Percentiles rank a stretch among this genome's conserved stretches.
Evolutionary conservation across 1,140 invertebrate species (phyloP).

Genomic region (Lithobius niger): DNA sequence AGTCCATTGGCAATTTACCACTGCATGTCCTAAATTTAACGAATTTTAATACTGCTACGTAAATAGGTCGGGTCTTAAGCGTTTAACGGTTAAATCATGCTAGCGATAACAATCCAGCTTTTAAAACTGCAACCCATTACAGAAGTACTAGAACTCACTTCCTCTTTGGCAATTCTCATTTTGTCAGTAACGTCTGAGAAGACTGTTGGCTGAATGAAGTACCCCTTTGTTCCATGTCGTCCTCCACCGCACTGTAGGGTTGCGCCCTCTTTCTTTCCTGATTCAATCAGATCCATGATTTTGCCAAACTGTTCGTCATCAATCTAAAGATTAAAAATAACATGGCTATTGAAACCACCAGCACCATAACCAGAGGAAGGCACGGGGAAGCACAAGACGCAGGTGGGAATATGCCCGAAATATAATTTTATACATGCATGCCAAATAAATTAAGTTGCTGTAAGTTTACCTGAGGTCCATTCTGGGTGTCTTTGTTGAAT

Average conservation of each 20-base stretch:
- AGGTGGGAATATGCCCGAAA: too few species aligned
- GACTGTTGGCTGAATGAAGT: constrained; percentile 77
- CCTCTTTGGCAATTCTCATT: constrained; percentile 75
- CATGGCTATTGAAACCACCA: too few species aligned
- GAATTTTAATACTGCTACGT: too few species aligned
- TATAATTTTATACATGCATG: too few species aligned
- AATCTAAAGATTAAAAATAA: constrained; percentile 37
- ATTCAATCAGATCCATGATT: constrained; percentile 56
- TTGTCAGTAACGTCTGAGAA: constrained; percentile 70
- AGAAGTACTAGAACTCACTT: constrained; percentile 32
- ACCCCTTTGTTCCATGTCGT: constrained; percentile 53
- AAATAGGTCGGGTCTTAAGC: too few species aligned
- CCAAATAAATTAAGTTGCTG: too few species aligned
- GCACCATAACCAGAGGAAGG: too few species aligned
- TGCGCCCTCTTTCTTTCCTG: constrained; percentile 67
- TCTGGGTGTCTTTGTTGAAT: constrained; percentile 46
- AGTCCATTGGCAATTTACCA: too few species aligned
- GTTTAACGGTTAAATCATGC: constrained; percentile 11
- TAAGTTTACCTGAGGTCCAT: constrained; percentile 63
- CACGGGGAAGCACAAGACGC: too few species aligned
- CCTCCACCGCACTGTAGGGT: constrained; percentile 57
- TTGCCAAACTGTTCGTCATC: constrained; percentile 62
- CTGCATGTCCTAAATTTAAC: too few species aligned
- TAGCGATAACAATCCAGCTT: constrained; percentile 19
- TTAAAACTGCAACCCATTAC: neutral